Evolutionary conservation across 2,888 invertebrate genomes (phyloP).

Genomic region (Synergus japonicus): DNA sequence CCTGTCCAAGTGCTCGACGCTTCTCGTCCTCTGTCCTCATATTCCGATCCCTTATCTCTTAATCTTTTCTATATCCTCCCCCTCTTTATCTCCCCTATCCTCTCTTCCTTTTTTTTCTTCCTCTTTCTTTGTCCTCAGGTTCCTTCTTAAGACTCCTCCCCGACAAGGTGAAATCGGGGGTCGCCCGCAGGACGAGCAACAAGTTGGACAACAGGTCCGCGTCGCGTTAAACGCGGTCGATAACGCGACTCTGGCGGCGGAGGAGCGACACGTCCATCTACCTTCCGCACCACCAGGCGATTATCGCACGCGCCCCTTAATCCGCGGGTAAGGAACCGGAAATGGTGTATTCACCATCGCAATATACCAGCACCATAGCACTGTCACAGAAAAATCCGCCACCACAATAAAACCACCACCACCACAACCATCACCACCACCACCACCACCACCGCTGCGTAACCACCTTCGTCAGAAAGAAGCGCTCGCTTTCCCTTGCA

Average conservation of each 20-base stretch:
- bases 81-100: neutral
- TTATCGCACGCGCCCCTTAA: slow-evolving; percentile 12
- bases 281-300: slow-evolving; percentile 37
- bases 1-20: neutral
- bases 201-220: slow-evolving; percentile 77
- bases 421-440: neutral
- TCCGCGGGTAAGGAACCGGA: neutral
- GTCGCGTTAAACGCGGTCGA: slow-evolving; percentile 60
- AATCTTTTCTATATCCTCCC: neutral
- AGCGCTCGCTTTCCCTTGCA: slow-evolving; percentile 47
- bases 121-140: neutral
- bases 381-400: neutral
- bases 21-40: slow-evolving; percentile 2
- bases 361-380: slow-evolving; percentile 8
- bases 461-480: slow-evolving; percentile 36
- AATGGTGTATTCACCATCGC: neutral
- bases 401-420: neutral
- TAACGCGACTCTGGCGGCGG: slow-evolving; percentile 57
- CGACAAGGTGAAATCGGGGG: slow-evolving; percentile 50
- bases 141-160: slow-evolving; percentile 44
- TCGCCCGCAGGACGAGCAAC: slow-evolving; percentile 72
- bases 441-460: slow-evolving; percentile 46
- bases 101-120: neutral
- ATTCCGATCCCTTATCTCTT: neutral
- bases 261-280: slow-evolving; percentile 48